Evolutionary conservation across 1,140 invertebrate species (phyloP).

Genomic region (Stegodyphus mimosarum): DNA sequence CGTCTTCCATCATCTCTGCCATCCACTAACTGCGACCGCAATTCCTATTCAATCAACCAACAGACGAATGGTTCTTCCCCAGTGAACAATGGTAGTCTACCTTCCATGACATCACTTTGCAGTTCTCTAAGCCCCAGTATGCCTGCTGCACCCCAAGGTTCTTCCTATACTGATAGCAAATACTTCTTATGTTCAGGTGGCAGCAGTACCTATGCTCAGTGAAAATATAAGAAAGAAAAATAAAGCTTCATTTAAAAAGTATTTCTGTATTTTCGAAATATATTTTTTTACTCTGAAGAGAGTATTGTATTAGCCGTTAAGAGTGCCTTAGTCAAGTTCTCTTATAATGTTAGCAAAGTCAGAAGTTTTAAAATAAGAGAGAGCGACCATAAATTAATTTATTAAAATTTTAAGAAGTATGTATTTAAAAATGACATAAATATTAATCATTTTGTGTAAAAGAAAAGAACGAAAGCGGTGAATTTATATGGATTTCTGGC

Average conservation of each 20-base stretch:
- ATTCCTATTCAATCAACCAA: background rate
- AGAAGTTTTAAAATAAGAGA: no score
- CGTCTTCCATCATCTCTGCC: constrained; percentile 13
- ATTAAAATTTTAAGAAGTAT: no score
- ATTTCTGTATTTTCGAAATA: background rate
- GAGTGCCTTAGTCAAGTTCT: no score
- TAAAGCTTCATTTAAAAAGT: background rate
- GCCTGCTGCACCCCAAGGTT: background rate
- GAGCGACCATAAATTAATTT: no score
- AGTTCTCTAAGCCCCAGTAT: constrained; percentile 24
- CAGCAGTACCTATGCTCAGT: constrained; percentile 29
- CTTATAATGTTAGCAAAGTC: no score
- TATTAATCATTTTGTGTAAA: no score
- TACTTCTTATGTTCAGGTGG: constrained; percentile 30
- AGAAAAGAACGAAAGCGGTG: no score
- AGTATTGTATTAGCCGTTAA: no score
- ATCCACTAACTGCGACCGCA: constrained; percentile 20
- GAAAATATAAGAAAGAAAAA: background rate
- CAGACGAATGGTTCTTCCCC: background rate
- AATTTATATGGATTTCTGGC: no score
- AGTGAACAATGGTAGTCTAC: constrained; percentile 13
- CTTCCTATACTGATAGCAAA: constrained; percentile 26
- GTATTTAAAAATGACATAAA: no score
- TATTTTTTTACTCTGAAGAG: no score
- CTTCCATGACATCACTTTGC: constrained; percentile 36